Base-by-base conservation (phyloP, 2,797 vertebrate species). In the Acomys russatus region DNA sequence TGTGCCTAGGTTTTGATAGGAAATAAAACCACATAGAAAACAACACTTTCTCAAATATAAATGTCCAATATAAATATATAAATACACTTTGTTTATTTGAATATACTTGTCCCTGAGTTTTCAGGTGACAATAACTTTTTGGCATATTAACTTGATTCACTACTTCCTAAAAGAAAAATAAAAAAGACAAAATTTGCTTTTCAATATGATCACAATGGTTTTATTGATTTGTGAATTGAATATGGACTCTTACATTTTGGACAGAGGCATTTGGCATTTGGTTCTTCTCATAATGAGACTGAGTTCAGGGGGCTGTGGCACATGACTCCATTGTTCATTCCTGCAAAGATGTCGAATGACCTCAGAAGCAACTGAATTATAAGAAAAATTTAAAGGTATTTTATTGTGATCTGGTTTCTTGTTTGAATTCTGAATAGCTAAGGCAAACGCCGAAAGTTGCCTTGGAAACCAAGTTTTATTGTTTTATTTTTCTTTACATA, bases 161-260 rank as follows among this genome's bases (percentile, higher is more conserved):
- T 70, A 66, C 56, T 92, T 78, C 71, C 66, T 92, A 87, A 92
- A 94, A 94, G 35, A 97, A 90, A 87, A 56, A 68, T 56, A 64
- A 64, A 87, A 56, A 86, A 78, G 66, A 66, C 1, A 89, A n/a
- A 95, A 94, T 94, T 96, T 7, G 1, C 51, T 92, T 35, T 35
- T 71, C 3, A 80, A 96, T 97, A 97, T 94, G 76, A 96, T 80
- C 49, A 59, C 64, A 59, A 14, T 68, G 95, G 70, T 70, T 80
- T 91, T 97, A 61, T 96, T 74, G 44, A 74, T 91, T 87, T 96
- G 25, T 92, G 68, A 96, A 79, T 18, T 33, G 68, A 59, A 94
- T 96, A 97, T 73, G 9, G 23, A 70, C 7, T 54, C 74, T 77
- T 83, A n/a, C 77, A 88, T 56, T 54, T 90, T 95, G 86, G 84